A percentile compares a stretch with the other conserved stretches of the same genome.
Evolutionary conservation across 2,888 invertebrate genomes (phyloP).

Genomic region (Plebejus melissa): DNA sequence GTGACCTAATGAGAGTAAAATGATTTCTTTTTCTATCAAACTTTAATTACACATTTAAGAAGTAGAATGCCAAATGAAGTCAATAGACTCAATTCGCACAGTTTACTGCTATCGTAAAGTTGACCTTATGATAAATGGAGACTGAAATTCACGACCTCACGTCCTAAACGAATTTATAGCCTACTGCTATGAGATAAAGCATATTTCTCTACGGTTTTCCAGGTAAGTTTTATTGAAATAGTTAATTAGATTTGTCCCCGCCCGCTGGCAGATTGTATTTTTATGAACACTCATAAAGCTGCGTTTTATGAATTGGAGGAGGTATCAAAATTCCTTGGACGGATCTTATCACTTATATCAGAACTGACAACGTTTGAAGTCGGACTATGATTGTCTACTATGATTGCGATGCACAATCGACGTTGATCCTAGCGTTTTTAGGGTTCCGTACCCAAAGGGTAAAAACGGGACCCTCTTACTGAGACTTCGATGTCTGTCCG

Average conservation of each 20-base stretch:
- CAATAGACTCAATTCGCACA: neutral
- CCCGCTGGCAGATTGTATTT: constrained; percentile 22
- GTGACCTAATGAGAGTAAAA: neutral
- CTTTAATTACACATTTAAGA: neutral
- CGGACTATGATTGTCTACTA: too few relatives aligned
- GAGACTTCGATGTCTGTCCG: too few relatives aligned
- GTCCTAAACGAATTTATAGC: neutral
- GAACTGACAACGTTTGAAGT: too few relatives aligned
- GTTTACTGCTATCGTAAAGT: constrained; percentile 17
- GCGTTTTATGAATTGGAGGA: neutral
- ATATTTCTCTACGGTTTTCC: neutral
- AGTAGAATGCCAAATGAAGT: constrained; percentile 4
- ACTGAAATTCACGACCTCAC: constrained; percentile 18
- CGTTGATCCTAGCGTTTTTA: too few relatives aligned
- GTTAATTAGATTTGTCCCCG: constrained; percentile 26
- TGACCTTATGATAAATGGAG: constrained; percentile 21
- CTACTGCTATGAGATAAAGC: neutral
- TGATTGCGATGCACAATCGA: too few relatives aligned
- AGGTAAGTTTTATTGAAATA: constrained; percentile 29
- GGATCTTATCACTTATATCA: neutral
- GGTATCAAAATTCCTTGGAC: neutral
- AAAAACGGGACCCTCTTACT: too few relatives aligned
- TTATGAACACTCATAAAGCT: constrained; percentile 19
- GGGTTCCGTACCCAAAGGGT: too few relatives aligned
- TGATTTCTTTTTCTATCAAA: neutral